A percentile compares a stretch with the other conserved stretches of the same genome.
Evolutionary conservation across 1,140 invertebrate genomes (phyloP).

Genomic region (Araneus ventricosus): DNA sequence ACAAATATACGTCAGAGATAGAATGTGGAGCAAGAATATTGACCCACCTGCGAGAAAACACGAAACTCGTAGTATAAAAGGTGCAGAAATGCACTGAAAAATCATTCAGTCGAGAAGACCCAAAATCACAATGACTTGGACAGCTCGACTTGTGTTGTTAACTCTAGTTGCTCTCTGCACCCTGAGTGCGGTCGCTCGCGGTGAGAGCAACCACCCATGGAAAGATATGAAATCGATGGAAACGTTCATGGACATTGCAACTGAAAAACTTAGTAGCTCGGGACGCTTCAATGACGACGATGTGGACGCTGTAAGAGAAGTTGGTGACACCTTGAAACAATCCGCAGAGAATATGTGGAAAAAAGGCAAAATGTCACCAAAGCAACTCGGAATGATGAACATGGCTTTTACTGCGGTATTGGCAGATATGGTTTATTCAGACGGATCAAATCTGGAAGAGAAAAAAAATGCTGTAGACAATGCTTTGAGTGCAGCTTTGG

Average conservation of each 20-base stretch:
- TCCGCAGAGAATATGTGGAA: background rate
- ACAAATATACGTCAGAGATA: background rate
- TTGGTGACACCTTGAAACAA: background rate
- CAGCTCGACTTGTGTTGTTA: background rate
- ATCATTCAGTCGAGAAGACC: background rate
- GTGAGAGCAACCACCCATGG: background rate
- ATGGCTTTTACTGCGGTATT: background rate
- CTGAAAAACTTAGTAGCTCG: background rate
- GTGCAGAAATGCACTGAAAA: background rate
- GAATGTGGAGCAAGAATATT: background rate
- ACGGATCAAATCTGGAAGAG: background rate
- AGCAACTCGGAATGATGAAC: background rate
- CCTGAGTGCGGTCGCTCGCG: background rate
- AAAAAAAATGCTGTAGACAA: background rate
- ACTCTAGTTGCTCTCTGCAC: background rate
- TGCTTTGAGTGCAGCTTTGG: background rate
- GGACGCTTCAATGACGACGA: background rate
- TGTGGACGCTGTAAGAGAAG: background rate
- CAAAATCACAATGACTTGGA: background rate
- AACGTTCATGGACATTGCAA: background rate
- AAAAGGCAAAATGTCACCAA: background rate
- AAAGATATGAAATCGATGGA: background rate
- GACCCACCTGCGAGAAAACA: background rate
- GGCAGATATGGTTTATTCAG: background rate
- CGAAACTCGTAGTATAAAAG: background rate